Percentiles rank a stretch among this genome's conserved stretches.
phyloP scores from a whole-genome alignment of 2,113 vertebrate genomes.

The Aldabrachelys gigantea region DNA sequence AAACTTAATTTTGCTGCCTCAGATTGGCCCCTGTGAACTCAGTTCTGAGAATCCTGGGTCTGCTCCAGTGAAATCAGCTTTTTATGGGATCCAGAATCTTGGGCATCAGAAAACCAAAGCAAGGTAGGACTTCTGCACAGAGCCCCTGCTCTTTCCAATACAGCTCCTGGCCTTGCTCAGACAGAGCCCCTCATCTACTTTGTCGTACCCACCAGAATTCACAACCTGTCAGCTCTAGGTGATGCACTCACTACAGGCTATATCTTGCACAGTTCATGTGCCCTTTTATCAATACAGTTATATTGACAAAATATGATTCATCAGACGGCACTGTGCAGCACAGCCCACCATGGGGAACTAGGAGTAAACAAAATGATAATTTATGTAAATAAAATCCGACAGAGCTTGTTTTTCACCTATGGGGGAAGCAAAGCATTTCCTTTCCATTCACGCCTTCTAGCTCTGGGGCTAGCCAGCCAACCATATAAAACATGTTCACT shows the following conservation, averaged over 20 bases:
- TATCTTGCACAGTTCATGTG: neutral
- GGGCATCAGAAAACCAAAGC: neutral
- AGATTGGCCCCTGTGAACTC: neutral
- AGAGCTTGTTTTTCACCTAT: neutral
- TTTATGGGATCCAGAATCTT: neutral
- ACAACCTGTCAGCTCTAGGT: neutral
- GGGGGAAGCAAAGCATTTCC: neutral
- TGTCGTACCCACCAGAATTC: neutral
- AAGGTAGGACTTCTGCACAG: neutral
- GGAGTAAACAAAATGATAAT: neutral
- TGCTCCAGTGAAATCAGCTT: neutral
- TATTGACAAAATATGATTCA: neutral
- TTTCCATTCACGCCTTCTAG: neutral
- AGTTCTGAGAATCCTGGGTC: neutral
- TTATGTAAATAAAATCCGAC: accelerated
- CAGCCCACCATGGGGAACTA: neutral
- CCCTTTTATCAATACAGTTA: neutral
- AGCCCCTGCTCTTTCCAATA: neutral
- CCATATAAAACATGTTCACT: neutral
- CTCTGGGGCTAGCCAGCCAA: accelerated
- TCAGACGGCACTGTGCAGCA: neutral
- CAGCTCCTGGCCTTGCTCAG: neutral
- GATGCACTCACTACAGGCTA: neutral
- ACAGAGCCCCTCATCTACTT: neutral
- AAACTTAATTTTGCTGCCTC: neutral